Evolutionary conservation across 2,113 vertebrate genomes (phyloP).

Genomic region (Hippopotamus amphibius): DNA sequence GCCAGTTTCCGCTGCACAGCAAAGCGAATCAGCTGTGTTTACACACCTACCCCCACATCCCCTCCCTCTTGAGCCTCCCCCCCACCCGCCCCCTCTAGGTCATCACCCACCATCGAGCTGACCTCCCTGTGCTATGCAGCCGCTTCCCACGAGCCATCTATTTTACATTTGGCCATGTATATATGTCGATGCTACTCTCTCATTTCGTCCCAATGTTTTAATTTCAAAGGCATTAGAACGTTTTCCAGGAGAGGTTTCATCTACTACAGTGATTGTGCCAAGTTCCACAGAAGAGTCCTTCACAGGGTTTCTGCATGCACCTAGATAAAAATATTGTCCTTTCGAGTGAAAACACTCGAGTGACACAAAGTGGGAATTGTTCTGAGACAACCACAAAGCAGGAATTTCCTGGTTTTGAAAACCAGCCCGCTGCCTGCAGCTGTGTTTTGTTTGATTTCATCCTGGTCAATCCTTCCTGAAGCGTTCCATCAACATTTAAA

Average conservation of each 20-base stretch:
- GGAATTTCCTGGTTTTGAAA: not conserved
- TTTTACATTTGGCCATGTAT: too few relatives aligned
- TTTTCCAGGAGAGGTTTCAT: not conserved
- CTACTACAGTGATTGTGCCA: not conserved
- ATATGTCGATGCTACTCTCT: too few relatives aligned
- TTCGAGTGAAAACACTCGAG: not conserved
- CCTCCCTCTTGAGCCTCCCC: too few relatives aligned
- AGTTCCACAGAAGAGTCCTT: not conserved
- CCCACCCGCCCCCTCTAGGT: too few relatives aligned
- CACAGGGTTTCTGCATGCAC: not conserved
- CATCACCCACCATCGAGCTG: too few relatives aligned
- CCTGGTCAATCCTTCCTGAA: not conserved
- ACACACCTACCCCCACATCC: too few relatives aligned
- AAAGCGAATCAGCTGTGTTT: too few relatives aligned
- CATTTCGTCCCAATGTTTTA: not conserved
- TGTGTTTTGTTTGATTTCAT: not conserved
- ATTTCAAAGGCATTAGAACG: not conserved
- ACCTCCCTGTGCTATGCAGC: too few relatives aligned
- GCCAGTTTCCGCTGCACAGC: too few relatives aligned
- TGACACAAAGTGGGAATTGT: accelerated
- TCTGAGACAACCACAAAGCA: not conserved
- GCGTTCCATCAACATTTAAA: not conserved
- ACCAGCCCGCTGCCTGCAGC: not conserved
- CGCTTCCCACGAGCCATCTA: too few relatives aligned
- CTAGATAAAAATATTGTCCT: not conserved